Percentiles rank a stretch among this genome's conserved stretches.
Evolutionary conservation across 2,113 vertebrate genomes (phyloP).

Genomic region (Nymphicus hollandicus): DNA sequence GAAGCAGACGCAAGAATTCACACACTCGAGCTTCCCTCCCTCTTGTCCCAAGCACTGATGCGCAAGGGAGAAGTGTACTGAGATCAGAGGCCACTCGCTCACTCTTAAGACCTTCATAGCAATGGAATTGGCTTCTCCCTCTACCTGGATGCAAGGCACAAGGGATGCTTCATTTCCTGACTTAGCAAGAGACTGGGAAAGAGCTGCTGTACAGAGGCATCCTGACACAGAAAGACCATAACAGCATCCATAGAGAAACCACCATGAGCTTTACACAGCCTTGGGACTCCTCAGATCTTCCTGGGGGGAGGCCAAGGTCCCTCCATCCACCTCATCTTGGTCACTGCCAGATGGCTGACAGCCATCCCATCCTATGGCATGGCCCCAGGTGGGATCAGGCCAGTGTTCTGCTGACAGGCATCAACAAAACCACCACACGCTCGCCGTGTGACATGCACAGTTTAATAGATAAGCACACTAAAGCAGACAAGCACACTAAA

Average conservation of each 20-base stretch:
- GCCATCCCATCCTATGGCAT: fast-evolving
- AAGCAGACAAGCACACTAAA: not conserved
- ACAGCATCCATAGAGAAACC: not conserved
- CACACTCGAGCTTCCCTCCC: not conserved
- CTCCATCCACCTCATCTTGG: not conserved
- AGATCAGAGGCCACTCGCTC: not conserved
- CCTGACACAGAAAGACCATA: not conserved
- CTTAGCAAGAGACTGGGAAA: not conserved
- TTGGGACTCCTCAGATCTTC: not conserved
- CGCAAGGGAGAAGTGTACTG: not conserved
- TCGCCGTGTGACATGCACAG: not conserved
- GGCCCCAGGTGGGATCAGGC: not conserved
- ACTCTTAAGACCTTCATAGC: not conserved
- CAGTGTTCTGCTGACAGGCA: not conserved
- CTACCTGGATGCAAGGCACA: fast-evolving
- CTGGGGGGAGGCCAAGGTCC: not conserved
- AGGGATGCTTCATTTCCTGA: not conserved
- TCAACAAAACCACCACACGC: not conserved
- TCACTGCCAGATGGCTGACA: not conserved
- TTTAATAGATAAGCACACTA: not conserved
- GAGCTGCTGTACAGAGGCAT: not conserved
- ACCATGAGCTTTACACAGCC: not conserved
- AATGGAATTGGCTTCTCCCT: not conserved
- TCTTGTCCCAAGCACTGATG: not conserved
- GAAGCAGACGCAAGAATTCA: not conserved